Evolutionary conservation across 1,140 invertebrate species (phyloP).

Genomic region (Zaprionus vittiger): DNA sequence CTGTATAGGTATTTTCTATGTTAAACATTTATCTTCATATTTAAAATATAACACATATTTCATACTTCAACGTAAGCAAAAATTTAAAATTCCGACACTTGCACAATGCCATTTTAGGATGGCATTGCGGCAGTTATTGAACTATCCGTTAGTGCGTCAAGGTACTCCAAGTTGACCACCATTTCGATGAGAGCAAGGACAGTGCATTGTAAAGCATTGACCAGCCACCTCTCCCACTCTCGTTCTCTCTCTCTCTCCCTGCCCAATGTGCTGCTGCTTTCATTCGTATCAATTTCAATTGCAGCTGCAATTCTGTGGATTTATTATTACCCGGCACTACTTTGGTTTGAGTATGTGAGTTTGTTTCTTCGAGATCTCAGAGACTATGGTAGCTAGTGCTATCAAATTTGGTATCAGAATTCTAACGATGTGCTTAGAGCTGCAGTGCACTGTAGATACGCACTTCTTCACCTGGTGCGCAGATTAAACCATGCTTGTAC

Average conservation of each 20-base stretch:
- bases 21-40: background rate
- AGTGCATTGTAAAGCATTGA: slow-evolving; percentile 21
- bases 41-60: background rate
- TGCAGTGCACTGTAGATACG: background rate
- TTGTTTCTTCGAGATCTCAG: background rate
- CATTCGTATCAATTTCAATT: slow-evolving; percentile 47
- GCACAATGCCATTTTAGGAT: slow-evolving; percentile 19
- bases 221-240: background rate
- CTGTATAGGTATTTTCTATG: slow-evolving; percentile 8
- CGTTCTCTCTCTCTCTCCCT: background rate
- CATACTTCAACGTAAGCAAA: background rate
- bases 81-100: slow-evolving; percentile 26
- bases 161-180: slow-evolving; percentile 6
- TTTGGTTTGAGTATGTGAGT: background rate
- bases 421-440: background rate
- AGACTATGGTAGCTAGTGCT: background rate
- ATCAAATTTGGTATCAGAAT: background rate
- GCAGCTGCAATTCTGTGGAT: slow-evolving; percentile 18
- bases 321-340: background rate
- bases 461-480: background rate
- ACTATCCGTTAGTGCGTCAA: slow-evolving; percentile 33
- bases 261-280: slow-evolving; percentile 34
- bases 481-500: too few relatives aligned
- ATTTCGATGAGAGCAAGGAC: slow-evolving; percentile 29
- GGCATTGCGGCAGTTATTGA: slow-evolving; percentile 36